Evolutionary conservation across 2,113 vertebrate species (phyloP), one percentile per base, ranked within the genome.

Genomic region (Physeter macrocephalus): DNA sequence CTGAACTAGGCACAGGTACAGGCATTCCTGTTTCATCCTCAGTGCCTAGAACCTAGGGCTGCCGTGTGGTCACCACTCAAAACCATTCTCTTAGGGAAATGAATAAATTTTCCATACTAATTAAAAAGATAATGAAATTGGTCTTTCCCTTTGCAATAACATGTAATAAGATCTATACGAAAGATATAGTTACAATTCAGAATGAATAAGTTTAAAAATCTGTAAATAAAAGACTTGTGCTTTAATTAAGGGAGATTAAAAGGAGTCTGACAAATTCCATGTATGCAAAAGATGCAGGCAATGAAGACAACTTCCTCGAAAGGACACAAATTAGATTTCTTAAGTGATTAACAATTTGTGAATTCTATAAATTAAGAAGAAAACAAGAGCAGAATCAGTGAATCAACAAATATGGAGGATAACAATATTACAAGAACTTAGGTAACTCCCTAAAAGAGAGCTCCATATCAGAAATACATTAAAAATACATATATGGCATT

Each of bases 321-420:
- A 81, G 25, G 82, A 74, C 9, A 85, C 5, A 25, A 46, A 71
- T 67, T 49, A n/a, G n/a, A 59, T 72, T 75, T 71, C 77, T 88
- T 80, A 95, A 81, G n/a, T 41, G 62, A 78, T 23, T 64, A 80
- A 95, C 27, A 81, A 77, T 39, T 52, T 92, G 67, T 81, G 59
- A 93, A 80, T 80, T 92, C 57, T 93, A 36, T 27, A 87, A 77
- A 96, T 69, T 95, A n/a, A 88, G 29, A 92, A 88, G 57, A 62
- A 94, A 91, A 27, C 31, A 80, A 64, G 34, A 77, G 23, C 64
- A 69, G 67, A 78, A 41, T 77, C 84, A 72, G 13, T 69, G 43
- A 46, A 57, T 78, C 83, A 89, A 87, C n/a, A 61, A 88, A 71
- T 75, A 81, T 85, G 29, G 8, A 72, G 27, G 5, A 61, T 6